These are phyloP conservation scores for Poicephalus meyeri DNA, from an alignment of 2,113 vertebrate species.

Conservation along the genomic window DNA sequence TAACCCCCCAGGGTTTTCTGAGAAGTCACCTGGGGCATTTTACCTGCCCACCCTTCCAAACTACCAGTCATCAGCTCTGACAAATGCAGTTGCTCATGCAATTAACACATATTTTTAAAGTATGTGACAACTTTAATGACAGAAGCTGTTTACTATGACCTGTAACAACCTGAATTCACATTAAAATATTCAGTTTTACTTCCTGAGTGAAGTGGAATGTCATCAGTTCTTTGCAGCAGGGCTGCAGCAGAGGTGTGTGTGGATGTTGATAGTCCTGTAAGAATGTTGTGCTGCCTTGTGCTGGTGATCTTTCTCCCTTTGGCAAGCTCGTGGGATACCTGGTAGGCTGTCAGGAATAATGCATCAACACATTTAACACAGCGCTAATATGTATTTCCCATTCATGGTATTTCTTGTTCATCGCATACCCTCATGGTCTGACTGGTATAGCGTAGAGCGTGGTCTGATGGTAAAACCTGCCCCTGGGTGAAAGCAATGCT, in stretches of 20 bases:
- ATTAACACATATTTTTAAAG: neutral
- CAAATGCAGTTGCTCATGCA: neutral
- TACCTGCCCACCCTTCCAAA: neutral
- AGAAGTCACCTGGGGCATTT: neutral
- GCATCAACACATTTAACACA: accelerated
- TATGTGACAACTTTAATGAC: neutral
- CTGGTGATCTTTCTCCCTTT: neutral
- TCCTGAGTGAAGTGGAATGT: neutral
- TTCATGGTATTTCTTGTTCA: neutral
- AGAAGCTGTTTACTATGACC: neutral
- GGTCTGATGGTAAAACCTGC: neutral
- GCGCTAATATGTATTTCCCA: neutral
- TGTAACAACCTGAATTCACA: neutral
- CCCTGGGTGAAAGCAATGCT: accelerated
- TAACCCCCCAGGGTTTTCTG: neutral
- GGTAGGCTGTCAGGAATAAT: accelerated
- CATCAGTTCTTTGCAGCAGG: neutral
- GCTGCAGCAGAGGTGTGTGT: accelerated
- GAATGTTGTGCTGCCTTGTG: neutral
- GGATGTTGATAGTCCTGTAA: neutral
- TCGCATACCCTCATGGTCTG: neutral
- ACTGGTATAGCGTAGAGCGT: neutral
- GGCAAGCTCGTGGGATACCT: neutral
- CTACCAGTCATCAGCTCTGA: neutral
- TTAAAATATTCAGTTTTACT: neutral